phyloP scores from a whole-genome alignment of 2,888 invertebrate genomes.

The Epistrophe grossulariae region DNA sequence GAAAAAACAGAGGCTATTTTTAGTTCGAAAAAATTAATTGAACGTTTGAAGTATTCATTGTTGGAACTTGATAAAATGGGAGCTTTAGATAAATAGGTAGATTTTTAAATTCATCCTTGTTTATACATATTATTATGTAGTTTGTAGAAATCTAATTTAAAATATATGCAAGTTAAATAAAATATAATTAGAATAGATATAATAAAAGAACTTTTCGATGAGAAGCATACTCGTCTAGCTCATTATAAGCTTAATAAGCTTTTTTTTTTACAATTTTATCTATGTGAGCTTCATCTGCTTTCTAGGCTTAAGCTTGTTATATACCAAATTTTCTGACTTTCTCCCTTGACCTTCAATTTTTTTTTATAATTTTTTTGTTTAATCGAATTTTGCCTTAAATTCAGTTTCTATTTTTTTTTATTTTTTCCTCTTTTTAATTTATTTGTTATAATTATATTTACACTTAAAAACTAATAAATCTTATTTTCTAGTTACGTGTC shows the following conservation, averaged over 20 bases:
- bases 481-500: slow-evolving; percentile 71
- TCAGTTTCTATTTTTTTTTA: slow-evolving; percentile 16
- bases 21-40: slow-evolving; percentile 77
- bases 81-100: slow-evolving; percentile 52
- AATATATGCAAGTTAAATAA: background rate
- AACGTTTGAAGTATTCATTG: slow-evolving; percentile 79
- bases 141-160: background rate
- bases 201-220: too few relatives aligned
- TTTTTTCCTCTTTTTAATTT: background rate
- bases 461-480: slow-evolving; percentile 50
- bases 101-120: background rate
- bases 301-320: too few relatives aligned
- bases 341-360: slow-evolving; percentile 5
- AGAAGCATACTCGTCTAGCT: too few relatives aligned
- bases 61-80: slow-evolving; percentile 79
- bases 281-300: too few relatives aligned
- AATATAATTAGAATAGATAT: too few relatives aligned
- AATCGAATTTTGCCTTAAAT: background rate
- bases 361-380: background rate
- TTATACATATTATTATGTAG: too few relatives aligned
- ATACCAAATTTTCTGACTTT: background rate
- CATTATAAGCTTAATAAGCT: too few relatives aligned
- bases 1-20: slow-evolving; percentile 79
- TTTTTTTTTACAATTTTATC: too few relatives aligned
- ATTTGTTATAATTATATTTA: slow-evolving; percentile 48